Evolutionary conservation across 2,888 invertebrate species (phyloP), one percentile per base, ranked within the genome.

Genomic region (Rhopalosiphum nymphaeae): DNA sequence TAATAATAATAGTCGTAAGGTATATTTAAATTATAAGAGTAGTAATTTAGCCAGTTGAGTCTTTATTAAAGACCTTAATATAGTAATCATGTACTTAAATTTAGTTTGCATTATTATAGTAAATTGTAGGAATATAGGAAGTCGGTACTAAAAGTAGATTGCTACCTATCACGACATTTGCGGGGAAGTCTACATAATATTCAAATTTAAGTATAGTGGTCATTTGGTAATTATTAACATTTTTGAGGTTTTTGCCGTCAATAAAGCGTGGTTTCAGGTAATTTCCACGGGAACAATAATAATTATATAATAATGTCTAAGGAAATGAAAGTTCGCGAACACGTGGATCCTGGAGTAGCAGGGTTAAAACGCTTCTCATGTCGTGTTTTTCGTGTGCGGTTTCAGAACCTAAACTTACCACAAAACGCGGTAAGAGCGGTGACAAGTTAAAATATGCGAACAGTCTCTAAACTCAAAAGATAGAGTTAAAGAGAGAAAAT

Each of bases 1-100:
- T 89, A 46, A 89, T 61, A 57, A 42, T 90, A 46, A 46, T 91
- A 97, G 95, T 49, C 29, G 42, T 26, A 49, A 9, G 26, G n/a
- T n/a, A 42, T 78, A 21, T 78, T 36, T 36, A 78, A 78, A 78
- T 36, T 36, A 78, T 78, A 21, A 21, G 78, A 21, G 3, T 21
- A 36, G 57, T 46, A 86, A 46, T 91, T 57, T 29, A 10, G n/a
- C 36, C n/a, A 13, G 44, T 86, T 13, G 13, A 78, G 67, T 61
- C 57, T 29, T 46, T 78, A 36, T 36, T 46, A 36, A 46, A n/a
- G 49, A 21, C 36, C 57, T 46, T 57, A 57, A 86, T 84, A 84
- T n/a, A 86, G 86, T 46, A 86, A 91, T 91, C 46, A 86, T 57
- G 57, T 57, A 78, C n/a, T 67, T 46, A 67, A 36, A 49, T 78